Conservation (phyloP, 2,888 invertebrate genomes). For the Athrips mouffetella region DNA sequence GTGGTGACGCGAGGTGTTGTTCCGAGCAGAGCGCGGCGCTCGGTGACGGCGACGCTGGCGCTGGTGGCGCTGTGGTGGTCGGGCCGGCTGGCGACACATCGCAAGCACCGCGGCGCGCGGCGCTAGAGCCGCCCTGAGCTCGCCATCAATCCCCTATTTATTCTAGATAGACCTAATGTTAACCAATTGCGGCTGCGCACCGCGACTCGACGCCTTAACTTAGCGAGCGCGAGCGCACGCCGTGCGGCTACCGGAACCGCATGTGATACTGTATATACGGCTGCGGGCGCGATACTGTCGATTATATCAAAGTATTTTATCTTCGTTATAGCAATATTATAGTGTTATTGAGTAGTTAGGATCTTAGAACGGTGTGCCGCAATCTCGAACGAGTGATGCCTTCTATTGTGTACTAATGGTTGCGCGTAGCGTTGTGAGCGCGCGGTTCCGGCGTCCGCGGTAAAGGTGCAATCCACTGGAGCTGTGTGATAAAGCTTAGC, state of each 20-base stretch:
- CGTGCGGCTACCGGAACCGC: slow-evolving; percentile 45
- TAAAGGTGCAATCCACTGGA: no score
- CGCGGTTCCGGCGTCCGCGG: slow-evolving; percentile 15
- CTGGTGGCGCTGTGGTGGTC: slow-evolving; percentile 16
- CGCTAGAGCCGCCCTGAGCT: slow-evolving; percentile 74
- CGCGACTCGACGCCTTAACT: slow-evolving; percentile 51
- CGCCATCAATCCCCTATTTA: slow-evolving; percentile 50
- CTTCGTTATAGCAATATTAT: slow-evolving; percentile 49
- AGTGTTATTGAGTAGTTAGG: slow-evolving; percentile 44
- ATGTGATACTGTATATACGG: slow-evolving; percentile 37
- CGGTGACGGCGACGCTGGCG: slow-evolving; percentile 51
- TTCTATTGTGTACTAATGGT: slow-evolving; percentile 26
- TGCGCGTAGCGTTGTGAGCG: slow-evolving; percentile 17
- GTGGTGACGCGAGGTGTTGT: not conserved
- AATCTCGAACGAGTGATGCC: slow-evolving; percentile 29
- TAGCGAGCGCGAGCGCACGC: slow-evolving; percentile 50
- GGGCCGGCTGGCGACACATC: slow-evolving; percentile 47
- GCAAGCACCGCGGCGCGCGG: slow-evolving; percentile 78
- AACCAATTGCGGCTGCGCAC: slow-evolving; percentile 65
- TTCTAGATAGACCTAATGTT: slow-evolving; percentile 77
- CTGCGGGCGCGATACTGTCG: slow-evolving; percentile 33
- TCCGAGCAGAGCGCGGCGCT: slow-evolving; percentile 37
- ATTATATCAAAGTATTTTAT: slow-evolving; percentile 37
- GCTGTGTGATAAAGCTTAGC: no score
- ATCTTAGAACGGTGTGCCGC: slow-evolving; percentile 37